phyloP scores from a whole-genome alignment of 1,140 invertebrate species.

The Linepithema humile region DNA sequence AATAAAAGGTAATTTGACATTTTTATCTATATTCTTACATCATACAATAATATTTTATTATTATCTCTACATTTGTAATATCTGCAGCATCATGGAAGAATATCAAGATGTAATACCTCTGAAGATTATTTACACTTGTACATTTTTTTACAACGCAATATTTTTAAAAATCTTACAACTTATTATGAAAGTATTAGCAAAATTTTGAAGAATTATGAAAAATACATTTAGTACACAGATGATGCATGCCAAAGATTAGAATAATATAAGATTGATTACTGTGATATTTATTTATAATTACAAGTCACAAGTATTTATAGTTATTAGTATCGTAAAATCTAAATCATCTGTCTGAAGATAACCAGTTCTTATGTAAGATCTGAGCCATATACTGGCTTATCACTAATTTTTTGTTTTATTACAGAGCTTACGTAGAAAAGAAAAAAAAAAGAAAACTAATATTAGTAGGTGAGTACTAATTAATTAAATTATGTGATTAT shows the following conservation, averaged over 20 bases:
- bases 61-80: background rate
- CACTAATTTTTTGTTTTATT: constrained; percentile 27
- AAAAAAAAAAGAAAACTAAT: constrained; percentile 29
- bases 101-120: background rate
- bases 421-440: constrained; percentile 52
- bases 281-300: background rate
- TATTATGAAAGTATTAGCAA: background rate
- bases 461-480: constrained; percentile 57
- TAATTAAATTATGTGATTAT: background rate
- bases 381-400: no score
- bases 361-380: no score
- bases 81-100: background rate
- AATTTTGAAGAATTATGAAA: background rate
- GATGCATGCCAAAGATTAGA: background rate
- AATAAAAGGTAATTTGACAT: constrained; percentile 60
- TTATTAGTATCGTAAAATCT: background rate
- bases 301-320: background rate
- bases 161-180: constrained; percentile 12
- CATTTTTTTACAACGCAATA: background rate
- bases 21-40: background rate
- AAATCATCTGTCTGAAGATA: constrained; percentile 26
- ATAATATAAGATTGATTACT: no score
- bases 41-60: background rate
- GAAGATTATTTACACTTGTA: constrained; percentile 20
- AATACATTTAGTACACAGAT: constrained; percentile 22